Evolutionary conservation across 2,888 invertebrate genomes (phyloP).

Genomic region (Epistrophe grossulariae): DNA sequence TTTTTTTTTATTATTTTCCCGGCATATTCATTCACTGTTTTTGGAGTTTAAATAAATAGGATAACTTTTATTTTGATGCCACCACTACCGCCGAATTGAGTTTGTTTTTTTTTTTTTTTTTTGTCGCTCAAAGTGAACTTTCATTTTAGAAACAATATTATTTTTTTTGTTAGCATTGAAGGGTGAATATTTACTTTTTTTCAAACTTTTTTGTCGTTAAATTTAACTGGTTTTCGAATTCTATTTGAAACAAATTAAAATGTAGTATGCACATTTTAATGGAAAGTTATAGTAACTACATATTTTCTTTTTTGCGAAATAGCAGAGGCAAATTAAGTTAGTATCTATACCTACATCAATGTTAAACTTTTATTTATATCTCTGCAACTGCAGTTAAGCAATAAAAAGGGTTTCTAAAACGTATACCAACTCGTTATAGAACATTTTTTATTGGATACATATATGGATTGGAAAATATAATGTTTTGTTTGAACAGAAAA

Average conservation of each 20-base stretch:
- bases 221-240: conserved; percentile 23
- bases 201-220: conserved; percentile 1
- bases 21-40: conserved; percentile 48
- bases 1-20: conserved; percentile 32
- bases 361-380: not conserved
- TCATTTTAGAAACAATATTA: conserved; percentile 28
- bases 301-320: not conserved
- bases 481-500: not conserved
- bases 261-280: conserved; percentile 12
- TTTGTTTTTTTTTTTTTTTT: not conserved
- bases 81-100: not conserved
- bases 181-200: not conserved
- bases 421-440: not conserved
- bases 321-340: not conserved
- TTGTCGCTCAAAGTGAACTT: conserved; percentile 35
- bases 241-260: conserved; percentile 25
- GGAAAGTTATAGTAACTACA: conserved; percentile 3
- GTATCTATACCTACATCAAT: not conserved
- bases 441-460: not conserved
- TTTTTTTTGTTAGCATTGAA: not conserved
- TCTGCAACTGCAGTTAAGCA: not conserved
- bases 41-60: conserved; percentile 57
- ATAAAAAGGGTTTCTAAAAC: not conserved
- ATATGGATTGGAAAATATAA: not conserved
- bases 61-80: conserved; percentile 56